A percentile compares a stretch with the other conserved stretches of the same genome.
phyloP scores from a whole-genome alignment of 2,113 vertebrate genomes.

The Pavo muticus region DNA sequence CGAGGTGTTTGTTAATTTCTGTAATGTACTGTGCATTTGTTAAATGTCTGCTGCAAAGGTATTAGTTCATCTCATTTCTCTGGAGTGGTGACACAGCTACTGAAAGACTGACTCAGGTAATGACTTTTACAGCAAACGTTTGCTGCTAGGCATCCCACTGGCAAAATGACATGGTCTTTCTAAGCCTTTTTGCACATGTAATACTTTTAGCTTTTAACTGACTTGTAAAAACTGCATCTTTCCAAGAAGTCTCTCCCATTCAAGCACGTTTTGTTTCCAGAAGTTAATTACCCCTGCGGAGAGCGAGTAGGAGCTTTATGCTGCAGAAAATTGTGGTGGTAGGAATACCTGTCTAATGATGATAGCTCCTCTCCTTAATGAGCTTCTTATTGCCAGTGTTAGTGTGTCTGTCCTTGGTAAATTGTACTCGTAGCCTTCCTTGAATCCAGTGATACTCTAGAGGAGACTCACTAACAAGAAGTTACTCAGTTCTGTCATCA shows the following conservation, averaged over 20 bases:
- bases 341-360: slow-evolving; percentile 23
- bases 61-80: not conserved
- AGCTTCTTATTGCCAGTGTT: not conserved
- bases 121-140: not conserved
- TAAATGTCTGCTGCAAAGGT: not conserved
- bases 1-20: not conserved
- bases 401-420: slow-evolving; percentile 24
- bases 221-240: not conserved
- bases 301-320: not conserved
- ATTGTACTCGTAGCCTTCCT: not conserved
- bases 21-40: not conserved
- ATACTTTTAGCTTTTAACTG: slow-evolving; percentile 23
- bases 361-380: slow-evolving; percentile 17
- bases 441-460: not conserved
- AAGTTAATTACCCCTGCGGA: slow-evolving; percentile 44
- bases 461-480: slow-evolving; percentile 26
- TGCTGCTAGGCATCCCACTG: not conserved
- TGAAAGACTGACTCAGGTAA: slow-evolving; percentile 36
- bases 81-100: slow-evolving; percentile 18
- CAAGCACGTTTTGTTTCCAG: not conserved
- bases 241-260: slow-evolving; percentile 12
- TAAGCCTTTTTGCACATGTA: slow-evolving; percentile 18
- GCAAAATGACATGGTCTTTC: slow-evolving; percentile 4
- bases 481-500: not conserved
- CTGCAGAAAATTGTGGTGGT: slow-evolving; percentile 31